phyloP scores from a whole-genome alignment of 2,797 vertebrate species.

The Xyrichtys novacula region DNA sequence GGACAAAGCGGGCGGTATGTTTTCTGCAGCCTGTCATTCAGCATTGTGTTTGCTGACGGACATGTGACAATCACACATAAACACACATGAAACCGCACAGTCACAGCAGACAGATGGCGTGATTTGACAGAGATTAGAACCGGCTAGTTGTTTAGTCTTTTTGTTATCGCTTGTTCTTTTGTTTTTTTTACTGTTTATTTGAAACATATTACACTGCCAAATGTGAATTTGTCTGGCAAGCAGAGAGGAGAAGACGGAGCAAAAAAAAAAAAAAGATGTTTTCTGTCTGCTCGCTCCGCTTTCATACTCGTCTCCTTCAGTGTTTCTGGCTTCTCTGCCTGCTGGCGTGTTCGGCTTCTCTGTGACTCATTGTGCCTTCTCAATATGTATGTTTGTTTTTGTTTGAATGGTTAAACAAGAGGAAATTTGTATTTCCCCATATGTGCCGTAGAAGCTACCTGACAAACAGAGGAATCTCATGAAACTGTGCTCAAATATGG shows the following conservation, averaged over 20 bases:
- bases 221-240: conserved; percentile 52
- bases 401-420: conserved; percentile 24
- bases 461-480: conserved; percentile 11
- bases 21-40: conserved; percentile 33
- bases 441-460: conserved; percentile 9
- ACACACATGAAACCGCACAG: conserved; percentile 43
- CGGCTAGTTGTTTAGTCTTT: conserved; percentile 62
- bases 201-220: conserved; percentile 65
- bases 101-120: conserved; percentile 69
- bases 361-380: conserved; percentile 57
- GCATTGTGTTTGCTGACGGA: conserved; percentile 48
- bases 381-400: conserved; percentile 52
- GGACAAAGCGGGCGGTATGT: conserved; percentile 21
- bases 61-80: conserved; percentile 44
- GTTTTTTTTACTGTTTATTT: conserved; percentile 62
- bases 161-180: conserved; percentile 50
- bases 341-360: conserved; percentile 50
- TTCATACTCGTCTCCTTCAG: conserved; percentile 46
- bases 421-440: conserved; percentile 22
- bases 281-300: conserved; percentile 49
- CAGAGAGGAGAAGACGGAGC: conserved; percentile 19
- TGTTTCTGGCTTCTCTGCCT: conserved; percentile 50
- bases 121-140: conserved; percentile 67
- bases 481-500: neutral
- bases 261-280: conserved; percentile 32